Evolutionary conservation across 2,113 vertebrate species (phyloP), one percentile per base, ranked within the genome.

Genomic region (Melanotaenia duboulayi): DNA sequence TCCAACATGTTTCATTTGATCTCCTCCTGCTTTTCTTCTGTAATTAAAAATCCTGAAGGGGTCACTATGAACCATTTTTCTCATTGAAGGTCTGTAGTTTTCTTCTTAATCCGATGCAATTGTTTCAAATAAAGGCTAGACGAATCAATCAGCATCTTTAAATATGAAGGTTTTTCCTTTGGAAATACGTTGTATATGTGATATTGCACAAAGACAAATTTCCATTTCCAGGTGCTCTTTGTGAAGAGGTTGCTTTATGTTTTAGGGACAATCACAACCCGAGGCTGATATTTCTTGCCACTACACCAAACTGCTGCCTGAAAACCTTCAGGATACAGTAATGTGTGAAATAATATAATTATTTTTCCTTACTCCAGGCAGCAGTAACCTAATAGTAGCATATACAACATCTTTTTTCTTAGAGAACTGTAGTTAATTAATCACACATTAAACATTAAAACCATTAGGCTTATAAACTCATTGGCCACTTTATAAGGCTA

Each of bases 51-150:
- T 80, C 87, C 90, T 89, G 83, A 73, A 92, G 87, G 85, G 87
- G 90, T 87, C 91, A 86, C 90, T 89, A 50, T 82, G 59, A 76
- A 84, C 80, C 71, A 82, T 50, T 79, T 48, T 62, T 40, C 17
- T 48, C 40, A 35, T 42, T 46, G 2, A 55, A 24, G 54, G 8
- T 37, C 9, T 14, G 24, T 20, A 44, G n/a, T 0, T 6, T 37
- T 54, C 6, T 11, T 71, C 49, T 71, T 62, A 20, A 54, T 44
- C n/a, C 12, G 22, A 24, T 20, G 58, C 24, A 71, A 19, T 50
- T 16, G 11, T 23, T 24, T 22, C 23, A 22, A n/a, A 51, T 52
- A 25, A 70, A 39, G 17, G 16, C 14, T 50, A 16, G 4, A 16
- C 19, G 17, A 19, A 46, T 46, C 0, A 4, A 22, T 7, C 46